A percentile compares a stretch with the other conserved stretches of the same genome.
Evolutionary conservation across 1,140 invertebrate species (phyloP).

Genomic region (Drosophila sturtevanti): DNA sequence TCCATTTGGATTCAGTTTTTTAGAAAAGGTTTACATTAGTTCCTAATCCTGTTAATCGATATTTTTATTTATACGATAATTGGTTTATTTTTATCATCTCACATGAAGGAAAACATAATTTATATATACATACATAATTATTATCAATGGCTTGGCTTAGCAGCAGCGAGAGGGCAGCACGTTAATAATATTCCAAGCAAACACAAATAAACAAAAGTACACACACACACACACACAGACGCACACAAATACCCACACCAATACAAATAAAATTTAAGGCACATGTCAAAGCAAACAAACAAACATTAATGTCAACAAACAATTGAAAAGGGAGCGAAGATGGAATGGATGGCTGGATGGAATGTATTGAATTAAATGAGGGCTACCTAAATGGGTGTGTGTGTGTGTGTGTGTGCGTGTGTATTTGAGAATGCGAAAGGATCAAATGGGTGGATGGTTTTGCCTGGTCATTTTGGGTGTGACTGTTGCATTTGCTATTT

Average conservation of each 20-base stretch:
- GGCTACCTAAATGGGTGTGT: background rate
- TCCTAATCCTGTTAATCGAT: too few species aligned
- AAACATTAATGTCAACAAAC: conserved; percentile 51
- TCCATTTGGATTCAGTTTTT: too few species aligned
- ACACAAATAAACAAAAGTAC: conserved; percentile 49
- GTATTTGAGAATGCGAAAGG: background rate
- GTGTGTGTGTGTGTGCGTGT: conserved; percentile 6
- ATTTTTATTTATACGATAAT: too few species aligned
- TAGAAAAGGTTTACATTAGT: too few species aligned
- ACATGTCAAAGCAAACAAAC: conserved; percentile 71
- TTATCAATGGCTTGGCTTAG: conserved; percentile 32
- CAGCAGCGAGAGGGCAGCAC: conserved; percentile 20
- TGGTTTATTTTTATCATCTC: too few species aligned
- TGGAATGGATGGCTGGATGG: too few species aligned
- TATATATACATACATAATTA: conserved; percentile 1
- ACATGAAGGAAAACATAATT: too few species aligned
- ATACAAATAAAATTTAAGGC: conserved; percentile 58
- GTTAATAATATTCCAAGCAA: conserved; percentile 63
- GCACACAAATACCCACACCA: background rate
- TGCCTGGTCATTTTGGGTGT: conserved; percentile 8
- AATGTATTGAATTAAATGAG: background rate
- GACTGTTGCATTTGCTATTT: conserved; percentile 48
- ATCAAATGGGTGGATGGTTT: background rate
- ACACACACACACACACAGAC: background rate
- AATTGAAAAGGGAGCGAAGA: background rate